phyloP scores from a whole-genome alignment of 2,888 invertebrate species.

The Branchellion lobata region DNA sequence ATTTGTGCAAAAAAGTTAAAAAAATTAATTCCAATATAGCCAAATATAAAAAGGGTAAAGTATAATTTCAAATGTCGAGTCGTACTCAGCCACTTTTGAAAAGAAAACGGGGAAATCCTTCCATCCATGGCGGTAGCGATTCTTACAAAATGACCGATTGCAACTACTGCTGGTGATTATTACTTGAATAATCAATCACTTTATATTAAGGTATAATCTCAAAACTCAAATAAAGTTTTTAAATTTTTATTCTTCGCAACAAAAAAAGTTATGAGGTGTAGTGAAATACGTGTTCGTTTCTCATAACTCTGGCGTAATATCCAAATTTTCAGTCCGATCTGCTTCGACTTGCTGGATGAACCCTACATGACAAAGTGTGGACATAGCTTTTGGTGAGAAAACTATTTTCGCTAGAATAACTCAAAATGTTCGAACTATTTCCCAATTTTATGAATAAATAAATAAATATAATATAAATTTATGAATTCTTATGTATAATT shows the following conservation, averaged over 20 bases:
- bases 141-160: constrained; percentile 6
- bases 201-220: too few species aligned
- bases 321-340: constrained; percentile 78
- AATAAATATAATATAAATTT: too few species aligned
- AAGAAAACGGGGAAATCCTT: background rate
- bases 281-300: background rate
- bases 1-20: background rate
- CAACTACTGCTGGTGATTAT: constrained; percentile 9
- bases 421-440: too few species aligned
- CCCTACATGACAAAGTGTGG: constrained; percentile 89
- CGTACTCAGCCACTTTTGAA: constrained; percentile 3
- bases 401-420: too few species aligned
- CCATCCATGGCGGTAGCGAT: background rate
- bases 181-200: too few species aligned
- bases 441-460: too few species aligned
- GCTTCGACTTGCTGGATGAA: constrained; percentile 83
- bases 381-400: constrained; percentile 80
- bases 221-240: background rate
- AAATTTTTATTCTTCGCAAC: too few species aligned
- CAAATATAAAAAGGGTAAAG: background rate
- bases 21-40: background rate
- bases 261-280: too few species aligned
- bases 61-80: constrained; percentile 13
- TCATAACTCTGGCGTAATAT: background rate
- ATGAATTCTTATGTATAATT: too few species aligned